These are phyloP conservation scores for Gymnobelideus leadbeateri DNA, from an alignment of 2,113 vertebrate species.

Conservation along the genomic window DNA sequence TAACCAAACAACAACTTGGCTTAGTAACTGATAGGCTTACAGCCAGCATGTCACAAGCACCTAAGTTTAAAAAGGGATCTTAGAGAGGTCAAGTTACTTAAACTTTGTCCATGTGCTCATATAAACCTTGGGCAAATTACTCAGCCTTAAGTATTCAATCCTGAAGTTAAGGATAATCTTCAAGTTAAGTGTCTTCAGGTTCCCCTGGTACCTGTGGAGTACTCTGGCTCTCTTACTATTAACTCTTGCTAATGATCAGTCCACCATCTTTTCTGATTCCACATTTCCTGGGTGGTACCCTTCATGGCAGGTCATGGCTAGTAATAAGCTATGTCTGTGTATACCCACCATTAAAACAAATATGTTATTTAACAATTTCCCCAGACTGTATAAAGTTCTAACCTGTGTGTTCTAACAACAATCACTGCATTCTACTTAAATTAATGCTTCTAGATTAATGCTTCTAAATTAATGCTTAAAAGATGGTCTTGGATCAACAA, in stretches of 20 bases:
- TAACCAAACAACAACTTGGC: no score
- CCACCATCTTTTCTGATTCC: not conserved
- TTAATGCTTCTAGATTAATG: not conserved
- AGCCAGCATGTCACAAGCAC: no score
- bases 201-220: not conserved
- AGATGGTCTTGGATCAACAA: not conserved
- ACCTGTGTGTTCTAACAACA: not conserved
- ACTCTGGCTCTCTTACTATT: not conserved
- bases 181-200: no score
- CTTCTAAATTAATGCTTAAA: not conserved
- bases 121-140: no score
- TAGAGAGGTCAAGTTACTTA: no score
- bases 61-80: no score
- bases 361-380: conserved; percentile 44
- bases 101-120: no score
- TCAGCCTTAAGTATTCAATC: no score
- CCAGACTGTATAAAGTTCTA: conserved; percentile 39
- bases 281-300: not conserved
- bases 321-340: not conserved
- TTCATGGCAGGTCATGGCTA: not conserved
- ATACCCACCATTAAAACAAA: conserved; percentile 5
- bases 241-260: not conserved
- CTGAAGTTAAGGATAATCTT: no score
- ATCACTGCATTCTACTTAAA: not conserved
- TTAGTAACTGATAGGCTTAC: no score